Percentiles rank a stretch among this genome's conserved stretches.
phyloP scores from a whole-genome alignment of 1,140 invertebrate genomes.

The Amyelois transitella region DNA sequence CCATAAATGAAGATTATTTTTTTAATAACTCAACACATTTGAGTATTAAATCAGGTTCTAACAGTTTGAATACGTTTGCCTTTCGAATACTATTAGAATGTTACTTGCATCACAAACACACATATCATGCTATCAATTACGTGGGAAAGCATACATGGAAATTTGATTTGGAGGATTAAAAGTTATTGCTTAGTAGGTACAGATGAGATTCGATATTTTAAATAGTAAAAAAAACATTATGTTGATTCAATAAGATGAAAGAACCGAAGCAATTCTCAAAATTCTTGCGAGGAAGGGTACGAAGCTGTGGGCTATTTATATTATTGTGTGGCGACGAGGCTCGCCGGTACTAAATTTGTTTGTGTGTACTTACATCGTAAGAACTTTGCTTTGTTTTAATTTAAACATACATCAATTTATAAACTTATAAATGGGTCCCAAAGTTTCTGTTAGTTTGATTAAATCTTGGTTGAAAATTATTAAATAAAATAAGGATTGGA shows the following conservation, averaged over 20 bases:
- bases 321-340: neutral
- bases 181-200: no score
- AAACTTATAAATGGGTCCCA: no score
- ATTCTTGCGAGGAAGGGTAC: neutral
- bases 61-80: constrained; percentile 16
- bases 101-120: constrained; percentile 10
- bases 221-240: neutral
- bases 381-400: neutral
- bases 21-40: constrained; percentile 42
- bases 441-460: no score
- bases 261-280: neutral
- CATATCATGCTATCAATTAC: constrained; percentile 13
- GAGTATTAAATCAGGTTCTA: constrained; percentile 35
- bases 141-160: constrained; percentile 13
- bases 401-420: no score
- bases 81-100: constrained; percentile 18
- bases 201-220: neutral
- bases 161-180: neutral
- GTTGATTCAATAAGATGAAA: neutral
- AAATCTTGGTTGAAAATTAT: no score
- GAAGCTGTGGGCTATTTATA: neutral
- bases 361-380: neutral
- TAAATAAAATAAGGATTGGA: no score
- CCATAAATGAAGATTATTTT: constrained; percentile 41
- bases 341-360: neutral